phyloP scores from a whole-genome alignment of 2,113 vertebrate genomes.

The Hyaena hyaena region DNA sequence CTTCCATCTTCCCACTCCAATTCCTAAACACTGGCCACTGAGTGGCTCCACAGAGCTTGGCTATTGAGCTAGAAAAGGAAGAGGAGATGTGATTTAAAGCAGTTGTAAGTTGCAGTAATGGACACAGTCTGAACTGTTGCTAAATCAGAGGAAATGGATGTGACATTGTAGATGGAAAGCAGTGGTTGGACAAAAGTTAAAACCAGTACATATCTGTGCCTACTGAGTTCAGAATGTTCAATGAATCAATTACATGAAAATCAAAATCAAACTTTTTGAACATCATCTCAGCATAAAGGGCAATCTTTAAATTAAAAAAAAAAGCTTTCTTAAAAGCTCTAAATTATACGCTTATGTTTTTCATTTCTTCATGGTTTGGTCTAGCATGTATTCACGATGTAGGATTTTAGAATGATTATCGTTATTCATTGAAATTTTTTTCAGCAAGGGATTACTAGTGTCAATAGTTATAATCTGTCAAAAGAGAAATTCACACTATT shows the following conservation, averaged over 20 bases:
- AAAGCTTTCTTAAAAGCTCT: background rate
- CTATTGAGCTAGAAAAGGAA: background rate
- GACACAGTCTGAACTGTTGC: background rate
- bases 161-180: background rate
- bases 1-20: background rate
- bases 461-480: background rate
- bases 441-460: background rate
- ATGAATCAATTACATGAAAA: background rate
- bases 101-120: background rate
- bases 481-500: background rate
- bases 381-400: background rate
- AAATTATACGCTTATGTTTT: background rate
- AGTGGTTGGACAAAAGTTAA: conserved; percentile 20
- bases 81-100: background rate
- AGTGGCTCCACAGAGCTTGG: background rate
- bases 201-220: background rate
- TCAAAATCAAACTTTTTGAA: background rate
- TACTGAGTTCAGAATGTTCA: background rate
- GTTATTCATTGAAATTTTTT: background rate
- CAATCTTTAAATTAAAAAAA: background rate
- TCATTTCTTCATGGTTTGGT: background rate
- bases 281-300: background rate
- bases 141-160: background rate
- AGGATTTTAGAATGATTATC: background rate
- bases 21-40: background rate